Base-by-base conservation (phyloP, 2,888 invertebrate species). In the Abscondita cerata region DNA sequence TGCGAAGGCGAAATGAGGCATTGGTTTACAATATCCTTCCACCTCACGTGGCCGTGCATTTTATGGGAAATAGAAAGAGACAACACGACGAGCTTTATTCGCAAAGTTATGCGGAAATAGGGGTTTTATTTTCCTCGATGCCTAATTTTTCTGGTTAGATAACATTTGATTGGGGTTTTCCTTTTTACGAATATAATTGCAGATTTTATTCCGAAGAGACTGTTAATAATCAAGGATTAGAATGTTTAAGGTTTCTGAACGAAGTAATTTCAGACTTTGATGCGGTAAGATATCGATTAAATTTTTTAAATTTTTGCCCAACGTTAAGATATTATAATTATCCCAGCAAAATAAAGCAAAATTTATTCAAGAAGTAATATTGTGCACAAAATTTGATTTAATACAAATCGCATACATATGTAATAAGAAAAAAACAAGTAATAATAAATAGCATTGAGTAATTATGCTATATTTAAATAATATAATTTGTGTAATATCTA, bases 191-290 rank as follows among this genome's bases (percentile, higher is more conserved):
- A 19, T 19, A 1, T 31, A 34, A 67, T 85, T 85, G 64, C 84
- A 85, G 95, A 96, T 83, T 96, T 79, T 96, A 96, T 81, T 95
- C 95, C 50, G 96, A 96, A 82, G 96, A 96, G 82, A 92, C 93
- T 34, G 95, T 96, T 52, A 96, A 96, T 81, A 96, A 96, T 82
- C 96, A 96, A 85, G 96, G 96, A 52, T 83, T 96, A 74, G 96
- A 96, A 82, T 96, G 96, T 81, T 84, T 96, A 70, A 85, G 96
- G 74, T 95, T 96, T 81, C 85, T 96, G 64, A 96, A 96, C 79
- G 96, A 96, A 87, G 95, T 96, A 69, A 96, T 96, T 78, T 95
- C 95, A 11, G 96, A 96, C 82, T 96, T 95, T 79, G 96, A 96
- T 84, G 92, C 93, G 75, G 95, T 95, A 83, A 87, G 87, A 84